phyloP scores from a whole-genome alignment of 2,888 invertebrate genomes.

The Torymus auratus region DNA sequence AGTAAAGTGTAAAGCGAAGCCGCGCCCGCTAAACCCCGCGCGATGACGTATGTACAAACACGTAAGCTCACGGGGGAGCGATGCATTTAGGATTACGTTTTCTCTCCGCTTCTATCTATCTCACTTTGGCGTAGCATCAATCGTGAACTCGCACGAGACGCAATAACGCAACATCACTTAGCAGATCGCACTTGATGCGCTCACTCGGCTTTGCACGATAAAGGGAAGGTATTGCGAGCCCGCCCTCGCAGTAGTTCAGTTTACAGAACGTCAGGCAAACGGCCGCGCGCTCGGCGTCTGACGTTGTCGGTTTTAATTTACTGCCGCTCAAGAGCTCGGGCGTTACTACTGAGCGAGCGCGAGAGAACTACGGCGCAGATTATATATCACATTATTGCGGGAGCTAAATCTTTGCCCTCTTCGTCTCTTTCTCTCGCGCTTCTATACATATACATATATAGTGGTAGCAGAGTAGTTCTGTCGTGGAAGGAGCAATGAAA shows the following conservation, averaged over 20 bases:
- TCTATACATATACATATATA: not conserved
- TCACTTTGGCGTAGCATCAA: not conserved
- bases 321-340: not conserved
- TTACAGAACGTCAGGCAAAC: constrained; percentile 11
- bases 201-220: not conserved
- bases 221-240: not conserved
- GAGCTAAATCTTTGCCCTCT: constrained; percentile 12
- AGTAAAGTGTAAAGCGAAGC: too few species aligned
- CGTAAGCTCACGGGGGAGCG: too few species aligned
- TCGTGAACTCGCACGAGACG: not conserved
- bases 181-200: constrained; percentile 18
- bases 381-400: not conserved
- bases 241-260: not conserved
- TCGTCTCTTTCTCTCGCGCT: not conserved
- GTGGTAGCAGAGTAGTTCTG: not conserved
- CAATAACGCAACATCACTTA: constrained; percentile 13
- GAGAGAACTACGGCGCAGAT: not conserved
- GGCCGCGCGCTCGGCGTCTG: not conserved
- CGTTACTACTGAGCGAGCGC: constrained; percentile 7
- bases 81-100: too few species aligned
- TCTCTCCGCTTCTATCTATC: too few species aligned
- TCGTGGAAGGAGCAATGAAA: constrained; percentile 5
- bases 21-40: too few species aligned
- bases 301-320: constrained; percentile 44
- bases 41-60: too few species aligned